phyloP scores from a whole-genome alignment of 2,113 vertebrate species.

The Suncus etruscus region DNA sequence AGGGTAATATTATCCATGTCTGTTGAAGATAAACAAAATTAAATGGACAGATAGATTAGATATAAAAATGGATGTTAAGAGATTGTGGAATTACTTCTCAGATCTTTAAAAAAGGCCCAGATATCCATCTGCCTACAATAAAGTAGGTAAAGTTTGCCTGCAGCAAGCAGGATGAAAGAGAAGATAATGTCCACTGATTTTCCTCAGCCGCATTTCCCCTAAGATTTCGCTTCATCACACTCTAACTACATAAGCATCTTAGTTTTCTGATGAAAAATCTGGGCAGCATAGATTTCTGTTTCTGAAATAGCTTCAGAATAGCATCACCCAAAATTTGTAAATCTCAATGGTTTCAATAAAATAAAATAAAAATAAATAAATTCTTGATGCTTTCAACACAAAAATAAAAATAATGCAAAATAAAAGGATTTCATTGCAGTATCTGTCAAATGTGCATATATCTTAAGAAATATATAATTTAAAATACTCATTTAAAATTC shows the following conservation, averaged over 20 bases:
- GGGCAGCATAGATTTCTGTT: background rate
- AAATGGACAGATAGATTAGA: conserved; percentile 78
- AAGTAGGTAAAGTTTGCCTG: conserved; percentile 74
- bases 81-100: conserved; percentile 79
- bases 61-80: conserved; percentile 73
- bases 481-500: conserved; percentile 84
- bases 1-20: conserved; percentile 74
- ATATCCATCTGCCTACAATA: conserved; percentile 77
- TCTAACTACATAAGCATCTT: conserved; percentile 41
- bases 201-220: conserved; percentile 39
- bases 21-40: conserved; percentile 81
- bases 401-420: no score
- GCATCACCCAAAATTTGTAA: conserved; percentile 13
- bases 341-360: conserved; percentile 13
- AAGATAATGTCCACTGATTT: conserved; percentile 78
- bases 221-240: conserved; percentile 39
- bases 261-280: conserved; percentile 54
- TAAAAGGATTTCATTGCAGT: conserved; percentile 78
- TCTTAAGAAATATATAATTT: conserved; percentile 74
- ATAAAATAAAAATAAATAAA: background rate
- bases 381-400: conserved; percentile 51
- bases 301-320: conserved; percentile 31
- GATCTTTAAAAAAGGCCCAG: conserved; percentile 74
- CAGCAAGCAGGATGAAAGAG: conserved; percentile 70
- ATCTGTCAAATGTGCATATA: conserved; percentile 79